Evolutionary conservation across 2,888 invertebrate genomes (phyloP), one percentile per base, ranked within the genome.

Genomic region (Timema podura): DNA sequence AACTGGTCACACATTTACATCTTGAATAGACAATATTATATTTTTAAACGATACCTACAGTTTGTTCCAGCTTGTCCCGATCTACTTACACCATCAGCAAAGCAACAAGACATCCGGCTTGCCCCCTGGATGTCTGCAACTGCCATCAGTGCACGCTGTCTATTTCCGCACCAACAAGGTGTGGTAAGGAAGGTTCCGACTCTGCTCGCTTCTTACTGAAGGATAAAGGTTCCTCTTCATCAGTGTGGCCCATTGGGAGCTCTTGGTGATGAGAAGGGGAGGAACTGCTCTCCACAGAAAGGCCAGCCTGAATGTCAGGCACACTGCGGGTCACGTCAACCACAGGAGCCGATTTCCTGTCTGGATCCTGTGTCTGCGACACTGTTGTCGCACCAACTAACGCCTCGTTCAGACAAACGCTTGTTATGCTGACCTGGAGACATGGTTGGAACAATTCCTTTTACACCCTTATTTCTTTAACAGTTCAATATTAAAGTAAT

Each of bases 321-420:
- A 86, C 87, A 76, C 88, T 88, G 75, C 87, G 83, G 46, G 86
- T 86, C 7, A 88, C 81, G 66, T 84, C 84, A 69, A 81, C 84
- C 79, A 83, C 77, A 3, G 74, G 76, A 5, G 30, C 51, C 15
- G 77, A 78, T 44, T 72, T 72, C n/a, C 76, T 75, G 45, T 78
- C 70, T 68, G 80, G 81, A 9, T 72, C 74, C n/a, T n/a, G n/a
- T 74, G 47, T 70, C 49, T n/a, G 79, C 80, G 46, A 82, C 83
- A 68, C 82, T 82, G 73, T 83, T 84, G n/a, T n/a, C 44, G 77
- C 84, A 79, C 86, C 85, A 48, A 88, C 77, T 68, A 90, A 80
- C 76, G 90, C 90, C 76, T 94, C 93, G 78, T 93, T 93, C 11
- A 95, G 83, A 75, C 90, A 91, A 7, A 92, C 91, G 76, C 91